Percentiles rank a stretch among this genome's conserved stretches.
These are phyloP conservation scores for Coptodon rendalli DNA, from an alignment of 2,113 vertebrate genomes.

Conservation along the genomic window DNA sequence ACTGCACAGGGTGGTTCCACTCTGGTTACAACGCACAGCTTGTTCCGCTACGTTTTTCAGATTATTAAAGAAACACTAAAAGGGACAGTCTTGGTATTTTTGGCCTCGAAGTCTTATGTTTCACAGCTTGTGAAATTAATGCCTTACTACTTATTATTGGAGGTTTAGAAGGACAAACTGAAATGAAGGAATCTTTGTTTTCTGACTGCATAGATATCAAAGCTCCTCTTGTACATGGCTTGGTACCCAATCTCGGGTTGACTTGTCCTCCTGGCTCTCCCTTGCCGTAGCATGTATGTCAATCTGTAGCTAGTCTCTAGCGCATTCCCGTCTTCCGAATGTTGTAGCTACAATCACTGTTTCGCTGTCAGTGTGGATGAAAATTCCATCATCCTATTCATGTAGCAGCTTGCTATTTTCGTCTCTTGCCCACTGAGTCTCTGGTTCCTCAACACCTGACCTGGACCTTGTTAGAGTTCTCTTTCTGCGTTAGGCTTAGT, in stretches of 20 bases:
- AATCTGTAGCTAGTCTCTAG: neutral
- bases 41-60: neutral
- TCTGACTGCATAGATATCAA: neutral
- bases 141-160: neutral
- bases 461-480: fast-evolving
- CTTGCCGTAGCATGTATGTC: neutral
- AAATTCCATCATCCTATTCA: neutral
- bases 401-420: fast-evolving
- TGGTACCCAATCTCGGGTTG: neutral
- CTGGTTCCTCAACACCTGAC: neutral
- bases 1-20: neutral
- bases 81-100: neutral
- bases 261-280: too few species aligned
- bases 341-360: neutral
- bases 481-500: fast-evolving
- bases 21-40: neutral
- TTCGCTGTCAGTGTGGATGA: fast-evolving
- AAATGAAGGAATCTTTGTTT: fast-evolving
- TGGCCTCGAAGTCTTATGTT: neutral
- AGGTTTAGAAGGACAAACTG: neutral
- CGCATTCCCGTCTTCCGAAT: neutral
- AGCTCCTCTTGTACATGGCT: neutral
- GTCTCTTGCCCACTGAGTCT: fast-evolving
- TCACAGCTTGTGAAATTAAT: neutral
- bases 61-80: neutral